Conservation (phyloP, 2,113 vertebrate species). For the Crotalus tigris region DNA sequence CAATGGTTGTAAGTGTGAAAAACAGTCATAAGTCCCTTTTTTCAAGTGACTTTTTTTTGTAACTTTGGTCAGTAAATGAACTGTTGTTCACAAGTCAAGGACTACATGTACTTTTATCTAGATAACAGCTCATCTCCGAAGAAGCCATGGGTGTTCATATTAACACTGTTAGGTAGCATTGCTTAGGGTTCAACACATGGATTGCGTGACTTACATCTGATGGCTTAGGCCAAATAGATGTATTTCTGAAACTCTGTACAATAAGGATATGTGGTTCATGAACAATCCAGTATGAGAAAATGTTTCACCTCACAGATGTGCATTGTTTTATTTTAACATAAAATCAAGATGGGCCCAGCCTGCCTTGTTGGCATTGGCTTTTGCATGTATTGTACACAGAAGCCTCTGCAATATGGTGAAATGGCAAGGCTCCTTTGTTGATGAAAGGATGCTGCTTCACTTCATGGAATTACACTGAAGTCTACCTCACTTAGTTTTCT, state of each 20-base stretch:
- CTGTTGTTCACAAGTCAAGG: background rate
- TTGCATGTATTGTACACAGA: background rate
- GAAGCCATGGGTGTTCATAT: background rate
- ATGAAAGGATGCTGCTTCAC: background rate
- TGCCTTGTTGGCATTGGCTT: background rate
- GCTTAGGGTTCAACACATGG: background rate
- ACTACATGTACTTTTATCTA: background rate
- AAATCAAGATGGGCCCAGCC: background rate
- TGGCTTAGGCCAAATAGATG: background rate
- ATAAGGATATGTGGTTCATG: background rate
- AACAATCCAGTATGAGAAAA: background rate
- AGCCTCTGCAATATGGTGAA: background rate
- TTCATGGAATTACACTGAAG: background rate
- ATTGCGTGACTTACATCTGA: background rate
- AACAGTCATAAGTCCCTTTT: background rate
- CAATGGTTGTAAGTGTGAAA: background rate
- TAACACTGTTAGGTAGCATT: background rate
- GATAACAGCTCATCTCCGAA: background rate
- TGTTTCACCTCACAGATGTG: background rate
- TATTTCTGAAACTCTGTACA: background rate
- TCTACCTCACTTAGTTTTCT: background rate
- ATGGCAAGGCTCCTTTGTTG: background rate
- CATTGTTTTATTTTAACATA: background rate
- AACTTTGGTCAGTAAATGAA: background rate
- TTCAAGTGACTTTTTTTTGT: background rate